Base-by-base conservation (phyloP, 2,113 vertebrate species). In the Callipepla squamata region DNA sequence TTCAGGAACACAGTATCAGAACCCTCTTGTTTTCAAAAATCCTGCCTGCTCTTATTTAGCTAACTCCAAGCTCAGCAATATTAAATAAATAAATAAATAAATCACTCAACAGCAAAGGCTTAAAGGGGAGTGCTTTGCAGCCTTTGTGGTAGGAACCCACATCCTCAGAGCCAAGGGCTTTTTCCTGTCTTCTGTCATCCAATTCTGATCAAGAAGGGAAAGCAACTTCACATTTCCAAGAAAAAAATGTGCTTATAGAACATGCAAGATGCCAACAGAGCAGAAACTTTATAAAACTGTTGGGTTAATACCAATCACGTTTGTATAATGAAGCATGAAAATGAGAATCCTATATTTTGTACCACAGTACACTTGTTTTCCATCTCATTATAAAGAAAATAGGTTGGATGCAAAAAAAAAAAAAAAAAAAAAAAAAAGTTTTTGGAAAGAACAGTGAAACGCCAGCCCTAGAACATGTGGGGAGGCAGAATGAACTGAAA, bases 301-400 rank as follows among this genome's bases (percentile, higher is more conserved):
- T 89, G 55, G 78, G 65, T 72, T 55, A 66, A 85, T 74, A 95
- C 45, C 45, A 92, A 93, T 50, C 78, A 84, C 69, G 20, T 89
- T 57, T 66, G 79, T 67, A 68, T 59, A 59, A 44, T 13, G 51
- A 87, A 67, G 75, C 34, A 65, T 4, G 57, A 83, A 78, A 88
- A 85, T 12, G n/a, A 93, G 85, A 68, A 93, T 66, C 63, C 50
- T 89, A 17, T 45, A 75, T 93, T 97, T 92, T 28, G 87, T 81
- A 89, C 89, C 88, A 74, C 77, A 89, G 25, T 80, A 89, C 91
- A 85, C 89, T 88, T 69, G 47, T 61, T 90, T 87, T 91, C 67
- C 65, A 76, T 44, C 57, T 57, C 14, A 4, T 80, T 86, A 90
- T n/a, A 65, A 87, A 90, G 72, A 91, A 94, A 85, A 77, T 48